phyloP scores from a whole-genome alignment of 2,888 invertebrate genomes.

The Leucophora obtusa region DNA sequence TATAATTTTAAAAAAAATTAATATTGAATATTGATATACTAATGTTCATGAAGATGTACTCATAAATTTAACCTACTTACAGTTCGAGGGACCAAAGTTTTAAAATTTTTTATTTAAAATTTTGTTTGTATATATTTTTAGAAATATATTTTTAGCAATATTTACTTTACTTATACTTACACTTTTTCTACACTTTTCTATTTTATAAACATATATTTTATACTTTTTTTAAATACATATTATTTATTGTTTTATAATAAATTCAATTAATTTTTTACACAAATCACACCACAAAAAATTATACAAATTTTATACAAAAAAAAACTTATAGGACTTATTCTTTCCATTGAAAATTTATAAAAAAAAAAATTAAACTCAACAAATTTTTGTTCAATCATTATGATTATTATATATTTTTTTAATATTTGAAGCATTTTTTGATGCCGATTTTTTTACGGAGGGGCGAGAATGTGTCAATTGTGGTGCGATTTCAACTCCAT shows the following conservation, averaged over 20 bases:
- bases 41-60: no score
- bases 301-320: slow-evolving; percentile 45
- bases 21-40: no score
- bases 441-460: slow-evolving; percentile 83
- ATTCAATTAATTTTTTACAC: slow-evolving; percentile 77
- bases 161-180: no score
- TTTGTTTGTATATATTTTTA: no score
- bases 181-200: background rate
- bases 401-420: slow-evolving; percentile 51
- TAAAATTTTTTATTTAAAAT: no score
- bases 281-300: slow-evolving; percentile 47
- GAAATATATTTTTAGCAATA: no score
- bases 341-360: slow-evolving; percentile 23
- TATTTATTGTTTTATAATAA: slow-evolving; percentile 73
- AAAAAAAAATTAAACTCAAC: slow-evolving; percentile 6
- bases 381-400: background rate
- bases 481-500: slow-evolving; percentile 97
- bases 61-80: no score
- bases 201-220: background rate
- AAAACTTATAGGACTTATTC: slow-evolving; percentile 43
- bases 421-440: slow-evolving; percentile 77
- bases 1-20: no score
- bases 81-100: no score
- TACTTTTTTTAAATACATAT: slow-evolving; percentile 4
- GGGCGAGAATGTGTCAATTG: slow-evolving; percentile 99